Evolutionary conservation across 2,888 invertebrate genomes (phyloP).

Genomic region (Cataglyphis rosenhaueri): DNA sequence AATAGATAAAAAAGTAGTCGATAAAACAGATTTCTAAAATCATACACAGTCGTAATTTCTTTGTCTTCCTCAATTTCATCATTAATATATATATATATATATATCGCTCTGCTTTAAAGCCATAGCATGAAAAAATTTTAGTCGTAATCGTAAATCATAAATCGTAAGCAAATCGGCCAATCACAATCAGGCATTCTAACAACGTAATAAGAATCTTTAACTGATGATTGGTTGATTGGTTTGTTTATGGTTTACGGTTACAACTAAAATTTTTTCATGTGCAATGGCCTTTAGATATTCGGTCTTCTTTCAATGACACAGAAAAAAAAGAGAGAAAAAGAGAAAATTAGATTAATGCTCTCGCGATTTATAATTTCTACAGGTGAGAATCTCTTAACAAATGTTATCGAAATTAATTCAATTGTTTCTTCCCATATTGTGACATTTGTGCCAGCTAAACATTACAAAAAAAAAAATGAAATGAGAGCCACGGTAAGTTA

Average conservation of each 20-base stretch:
- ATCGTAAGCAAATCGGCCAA: too few relatives aligned
- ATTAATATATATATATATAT: constrained; percentile 14
- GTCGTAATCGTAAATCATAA: too few relatives aligned
- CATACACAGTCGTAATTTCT: constrained; percentile 88
- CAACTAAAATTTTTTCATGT: too few relatives aligned
- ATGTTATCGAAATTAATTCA: constrained; percentile 91
- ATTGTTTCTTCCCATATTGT: constrained; percentile 87
- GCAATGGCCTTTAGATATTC: constrained; percentile 86
- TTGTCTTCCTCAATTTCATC: constrained; percentile 90
- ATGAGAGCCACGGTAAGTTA: constrained; percentile 87
- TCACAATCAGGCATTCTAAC: too few relatives aligned
- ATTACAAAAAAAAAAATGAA: constrained; percentile 83
- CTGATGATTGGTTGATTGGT: too few relatives aligned
- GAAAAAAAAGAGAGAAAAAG: too few relatives aligned
- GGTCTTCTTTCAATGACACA: constrained; percentile 90
- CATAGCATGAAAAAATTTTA: too few relatives aligned
- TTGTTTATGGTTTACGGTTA: too few relatives aligned
- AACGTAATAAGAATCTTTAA: too few relatives aligned
- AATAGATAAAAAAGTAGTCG: neutral
- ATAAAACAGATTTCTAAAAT: constrained; percentile 6
- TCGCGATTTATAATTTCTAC: constrained; percentile 96
- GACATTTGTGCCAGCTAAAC: constrained; percentile 88
- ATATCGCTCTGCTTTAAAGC: too few relatives aligned
- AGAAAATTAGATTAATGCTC: constrained; percentile 88
- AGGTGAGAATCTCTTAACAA: constrained; percentile 91